Evolutionary conservation across 1,140 invertebrate genomes (phyloP).

Genomic region (Drosophila paulistorum): DNA sequence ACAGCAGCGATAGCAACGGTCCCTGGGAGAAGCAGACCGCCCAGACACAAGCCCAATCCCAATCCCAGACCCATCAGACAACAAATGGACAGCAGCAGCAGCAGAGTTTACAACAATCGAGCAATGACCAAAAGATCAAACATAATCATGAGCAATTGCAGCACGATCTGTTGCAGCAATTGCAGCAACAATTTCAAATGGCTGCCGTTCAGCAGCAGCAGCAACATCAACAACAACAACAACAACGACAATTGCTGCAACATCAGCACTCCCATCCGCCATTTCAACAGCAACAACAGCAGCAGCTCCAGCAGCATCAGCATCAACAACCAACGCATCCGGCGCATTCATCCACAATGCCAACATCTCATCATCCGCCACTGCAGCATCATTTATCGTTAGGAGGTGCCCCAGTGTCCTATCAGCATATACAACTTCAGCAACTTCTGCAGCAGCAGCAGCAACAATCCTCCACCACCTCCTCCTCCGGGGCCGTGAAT

Average conservation of each 20-base stretch:
- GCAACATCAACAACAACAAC: conserved; percentile 40
- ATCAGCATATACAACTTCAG: conserved; percentile 59
- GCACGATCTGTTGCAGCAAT: conserved; percentile 66
- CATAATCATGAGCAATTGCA: conserved; percentile 62
- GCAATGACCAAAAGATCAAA: conserved; percentile 17
- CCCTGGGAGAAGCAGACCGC: conserved; percentile 78
- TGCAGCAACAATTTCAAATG: conserved; percentile 62
- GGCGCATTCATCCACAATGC: conserved; percentile 24
- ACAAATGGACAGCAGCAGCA: conserved; percentile 22
- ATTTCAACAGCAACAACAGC: conserved; percentile 35
- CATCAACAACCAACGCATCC: conserved; percentile 36
- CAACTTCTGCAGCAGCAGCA: conserved; percentile 36
- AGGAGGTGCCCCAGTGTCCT: conserved; percentile 57
- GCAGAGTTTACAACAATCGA: neutral
- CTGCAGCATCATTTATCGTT: conserved; percentile 77
- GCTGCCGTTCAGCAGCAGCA: conserved; percentile 44
- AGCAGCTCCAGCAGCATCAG: conserved; percentile 26
- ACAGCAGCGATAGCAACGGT: conserved; percentile 71
- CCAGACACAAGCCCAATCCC: conserved; percentile 34
- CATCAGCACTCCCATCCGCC: conserved; percentile 53
- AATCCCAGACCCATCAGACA: conserved; percentile 31
- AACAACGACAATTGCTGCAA: conserved; percentile 43
- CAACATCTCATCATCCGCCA: conserved; percentile 66
- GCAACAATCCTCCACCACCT: conserved; percentile 22
- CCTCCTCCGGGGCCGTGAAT: neutral